Conservation (phyloP, 2,888 invertebrate species). For the Drosophila kanekoi region DNA sequence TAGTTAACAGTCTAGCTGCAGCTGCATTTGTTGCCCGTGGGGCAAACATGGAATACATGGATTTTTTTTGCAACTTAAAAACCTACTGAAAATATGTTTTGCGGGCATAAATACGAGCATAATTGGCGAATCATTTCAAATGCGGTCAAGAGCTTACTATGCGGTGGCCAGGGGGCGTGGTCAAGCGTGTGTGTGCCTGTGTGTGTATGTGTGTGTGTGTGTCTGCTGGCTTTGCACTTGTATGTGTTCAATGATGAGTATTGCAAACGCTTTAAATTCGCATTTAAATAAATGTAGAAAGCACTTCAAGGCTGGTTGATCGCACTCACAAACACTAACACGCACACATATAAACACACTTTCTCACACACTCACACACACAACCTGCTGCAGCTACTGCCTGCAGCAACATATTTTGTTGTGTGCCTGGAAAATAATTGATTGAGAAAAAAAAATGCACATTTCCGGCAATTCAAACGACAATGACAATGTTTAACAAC, state of each 20-base stretch:
- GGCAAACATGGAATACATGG: constrained; percentile 6
- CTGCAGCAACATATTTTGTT: neutral
- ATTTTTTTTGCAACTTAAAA: neutral
- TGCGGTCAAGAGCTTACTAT: constrained; percentile 19
- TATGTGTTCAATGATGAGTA: neutral
- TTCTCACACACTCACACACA: too few relatives aligned
- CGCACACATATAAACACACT: too few relatives aligned
- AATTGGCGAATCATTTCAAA: constrained; percentile 40
- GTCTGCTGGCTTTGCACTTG: neutral
- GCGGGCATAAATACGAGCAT: constrained; percentile 22
- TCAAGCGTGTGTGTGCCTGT: neutral
- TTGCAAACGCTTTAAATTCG: neutral
- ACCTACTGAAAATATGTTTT: constrained; percentile 2
- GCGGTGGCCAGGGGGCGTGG: constrained; percentile 5
- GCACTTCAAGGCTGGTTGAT: neutral
- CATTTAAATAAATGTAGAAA: neutral
- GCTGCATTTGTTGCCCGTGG: neutral
- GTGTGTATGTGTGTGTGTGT: neutral
- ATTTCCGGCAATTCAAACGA: neutral
- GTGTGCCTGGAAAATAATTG: constrained; percentile 42
- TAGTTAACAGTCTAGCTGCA: constrained; percentile 1
- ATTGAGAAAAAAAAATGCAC: constrained; percentile 28
- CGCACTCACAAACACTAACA: neutral
- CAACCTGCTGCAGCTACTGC: neutral
- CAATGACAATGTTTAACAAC: constrained; percentile 13